These are phyloP conservation scores for Ciconia stormi DNA, from an alignment of 2,113 vertebrate species.

Conservation along the genomic window DNA sequence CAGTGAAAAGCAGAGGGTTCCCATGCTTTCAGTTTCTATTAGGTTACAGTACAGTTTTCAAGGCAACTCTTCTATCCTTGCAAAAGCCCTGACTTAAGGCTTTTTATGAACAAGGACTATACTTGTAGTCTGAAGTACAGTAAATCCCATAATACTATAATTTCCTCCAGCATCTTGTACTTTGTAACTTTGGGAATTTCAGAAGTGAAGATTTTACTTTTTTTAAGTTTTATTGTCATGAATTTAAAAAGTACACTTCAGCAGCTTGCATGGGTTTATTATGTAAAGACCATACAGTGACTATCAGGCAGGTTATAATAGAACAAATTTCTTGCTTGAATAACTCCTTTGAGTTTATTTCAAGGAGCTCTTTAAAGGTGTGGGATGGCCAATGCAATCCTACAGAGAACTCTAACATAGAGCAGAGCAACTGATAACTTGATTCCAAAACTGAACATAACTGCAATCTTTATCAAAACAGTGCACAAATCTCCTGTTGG, in stretches of 20 bases:
- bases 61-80: neutral
- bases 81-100: neutral
- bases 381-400: neutral
- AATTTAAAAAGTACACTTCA: neutral
- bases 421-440: neutral
- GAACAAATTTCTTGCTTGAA: neutral
- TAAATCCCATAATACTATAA: neutral
- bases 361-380: neutral
- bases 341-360: neutral
- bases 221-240: neutral
- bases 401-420: neutral
- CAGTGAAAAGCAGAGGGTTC: neutral
- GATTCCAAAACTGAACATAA: neutral
- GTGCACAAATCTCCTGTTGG: neutral
- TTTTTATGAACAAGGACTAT: neutral
- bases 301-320: neutral
- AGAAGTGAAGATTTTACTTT: neutral
- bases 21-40: neutral
- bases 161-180: neutral
- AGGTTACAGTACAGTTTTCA: neutral
- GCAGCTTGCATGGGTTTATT: neutral
- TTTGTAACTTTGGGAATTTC: neutral
- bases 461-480: neutral
- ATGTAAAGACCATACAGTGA: neutral
- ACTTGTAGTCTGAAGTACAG: neutral